phyloP scores from a whole-genome alignment of 37 sponge, comb jelly and placozoan genomes.

The Aplysina aerophoba region DNA sequence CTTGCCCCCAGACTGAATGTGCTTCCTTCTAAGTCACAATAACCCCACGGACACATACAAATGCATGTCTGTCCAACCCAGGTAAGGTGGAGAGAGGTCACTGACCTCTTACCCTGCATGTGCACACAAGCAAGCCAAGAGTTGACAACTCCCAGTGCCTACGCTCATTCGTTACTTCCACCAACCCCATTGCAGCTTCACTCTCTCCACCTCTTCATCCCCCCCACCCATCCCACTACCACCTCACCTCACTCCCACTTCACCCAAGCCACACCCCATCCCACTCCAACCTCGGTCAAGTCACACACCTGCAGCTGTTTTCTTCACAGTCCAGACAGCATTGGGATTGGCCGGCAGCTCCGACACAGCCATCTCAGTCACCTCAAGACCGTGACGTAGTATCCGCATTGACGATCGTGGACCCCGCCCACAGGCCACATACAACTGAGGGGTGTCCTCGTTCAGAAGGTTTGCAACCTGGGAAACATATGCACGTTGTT shows the following conservation, averaged over 20 bases:
- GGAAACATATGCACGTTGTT: too few relatives aligned
- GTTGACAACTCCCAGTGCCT: too few relatives aligned
- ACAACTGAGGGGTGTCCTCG: conserved; percentile 99
- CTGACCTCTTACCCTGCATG: too few relatives aligned
- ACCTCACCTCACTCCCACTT: neutral
- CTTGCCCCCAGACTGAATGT: too few relatives aligned
- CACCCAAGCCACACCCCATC: neutral
- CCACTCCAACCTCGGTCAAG: neutral
- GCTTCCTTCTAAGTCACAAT: too few relatives aligned
- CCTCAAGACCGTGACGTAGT: conserved; percentile 94
- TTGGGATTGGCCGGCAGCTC: conserved; percentile 98
- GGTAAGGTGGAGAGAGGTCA: too few relatives aligned
- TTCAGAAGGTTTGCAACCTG: conserved; percentile 91
- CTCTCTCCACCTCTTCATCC: neutral
- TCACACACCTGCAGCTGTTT: conserved; percentile 64
- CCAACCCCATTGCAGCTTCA: too few relatives aligned
- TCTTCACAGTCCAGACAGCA: conserved; percentile 98
- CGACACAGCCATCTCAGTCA: conserved; percentile 99
- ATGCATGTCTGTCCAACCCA: too few relatives aligned
- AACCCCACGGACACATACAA: too few relatives aligned
- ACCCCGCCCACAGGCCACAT: conserved; percentile 97
- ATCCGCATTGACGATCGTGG: conserved; percentile 96
- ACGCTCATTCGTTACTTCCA: too few relatives aligned
- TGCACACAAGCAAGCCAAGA: too few relatives aligned
- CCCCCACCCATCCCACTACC: neutral